phyloP scores from a whole-genome alignment of 2,797 vertebrate genomes.

The Scomberomorus guttatus region DNA sequence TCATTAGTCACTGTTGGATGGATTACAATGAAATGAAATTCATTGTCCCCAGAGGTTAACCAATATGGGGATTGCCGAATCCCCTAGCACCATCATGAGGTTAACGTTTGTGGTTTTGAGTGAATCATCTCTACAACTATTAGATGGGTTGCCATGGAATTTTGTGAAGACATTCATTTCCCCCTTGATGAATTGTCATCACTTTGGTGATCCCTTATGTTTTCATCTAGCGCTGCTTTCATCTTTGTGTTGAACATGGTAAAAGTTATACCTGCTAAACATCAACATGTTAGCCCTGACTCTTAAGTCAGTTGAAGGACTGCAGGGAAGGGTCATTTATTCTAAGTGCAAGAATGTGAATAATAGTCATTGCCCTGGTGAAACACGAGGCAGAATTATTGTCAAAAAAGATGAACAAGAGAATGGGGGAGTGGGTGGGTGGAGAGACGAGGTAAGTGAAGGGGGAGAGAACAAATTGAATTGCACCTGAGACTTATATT shows the following conservation, averaged over 20 bases:
- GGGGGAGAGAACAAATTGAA: slow-evolving; percentile 21
- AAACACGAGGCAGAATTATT: slow-evolving; percentile 29
- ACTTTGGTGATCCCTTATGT: too few relatives aligned
- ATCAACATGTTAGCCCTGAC: too few relatives aligned
- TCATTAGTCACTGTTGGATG: too few relatives aligned
- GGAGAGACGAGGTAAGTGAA: slow-evolving; percentile 8
- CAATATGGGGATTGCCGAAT: background rate
- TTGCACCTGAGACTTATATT: slow-evolving; percentile 20
- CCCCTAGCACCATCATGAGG: background rate
- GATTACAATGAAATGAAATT: too few relatives aligned
- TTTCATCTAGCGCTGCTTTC: too few relatives aligned
- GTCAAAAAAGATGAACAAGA: slow-evolving; percentile 11
- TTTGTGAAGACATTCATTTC: too few relatives aligned
- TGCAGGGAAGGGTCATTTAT: slow-evolving; percentile 14
- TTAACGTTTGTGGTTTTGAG: background rate
- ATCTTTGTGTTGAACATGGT: too few relatives aligned
- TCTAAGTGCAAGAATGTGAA: slow-evolving; percentile 27
- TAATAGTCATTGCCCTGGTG: slow-evolving; percentile 26
- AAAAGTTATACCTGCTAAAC: too few relatives aligned
- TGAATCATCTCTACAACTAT: background rate
- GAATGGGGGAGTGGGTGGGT: background rate
- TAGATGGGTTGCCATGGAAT: too few relatives aligned
- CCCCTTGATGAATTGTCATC: too few relatives aligned
- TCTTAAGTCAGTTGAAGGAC: slow-evolving; percentile 9
- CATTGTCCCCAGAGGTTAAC: background rate